phyloP scores from a whole-genome alignment of 2,113 vertebrate genomes.

The Anser cygnoides region DNA sequence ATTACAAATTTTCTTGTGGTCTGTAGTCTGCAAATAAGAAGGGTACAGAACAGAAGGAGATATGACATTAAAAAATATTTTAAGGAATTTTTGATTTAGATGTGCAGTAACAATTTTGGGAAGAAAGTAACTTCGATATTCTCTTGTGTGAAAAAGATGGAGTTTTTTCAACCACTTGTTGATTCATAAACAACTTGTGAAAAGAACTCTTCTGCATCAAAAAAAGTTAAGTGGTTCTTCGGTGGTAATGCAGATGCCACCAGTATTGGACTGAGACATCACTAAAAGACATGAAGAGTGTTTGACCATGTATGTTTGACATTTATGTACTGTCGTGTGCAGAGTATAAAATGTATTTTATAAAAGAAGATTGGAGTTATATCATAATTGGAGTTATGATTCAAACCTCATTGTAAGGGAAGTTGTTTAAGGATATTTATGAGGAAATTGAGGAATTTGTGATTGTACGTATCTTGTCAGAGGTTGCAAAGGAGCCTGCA shows the following conservation, averaged over 20 bases:
- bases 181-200: not conserved
- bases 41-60: not conserved
- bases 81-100: not conserved
- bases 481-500: not conserved
- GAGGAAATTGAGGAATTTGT: not conserved
- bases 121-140: not conserved
- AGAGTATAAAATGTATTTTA: not conserved
- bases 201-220: not conserved
- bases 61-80: not conserved
- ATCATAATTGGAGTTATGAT: not conserved
- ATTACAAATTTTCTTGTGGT: not conserved
- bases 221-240: not conserved
- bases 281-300: not conserved
- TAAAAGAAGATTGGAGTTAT: not conserved
- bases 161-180: not conserved
- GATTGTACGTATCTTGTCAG: not conserved
- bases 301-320: not conserved
- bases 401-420: not conserved
- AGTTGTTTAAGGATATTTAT: not conserved
- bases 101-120: not conserved
- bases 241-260: not conserved
- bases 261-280: not conserved
- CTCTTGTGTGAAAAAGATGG: not conserved
- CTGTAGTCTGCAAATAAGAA: not conserved
- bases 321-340: rapidly evolving